Conservation (phyloP, 2,113 vertebrate genomes). For the Syngnathus floridae region DNA sequence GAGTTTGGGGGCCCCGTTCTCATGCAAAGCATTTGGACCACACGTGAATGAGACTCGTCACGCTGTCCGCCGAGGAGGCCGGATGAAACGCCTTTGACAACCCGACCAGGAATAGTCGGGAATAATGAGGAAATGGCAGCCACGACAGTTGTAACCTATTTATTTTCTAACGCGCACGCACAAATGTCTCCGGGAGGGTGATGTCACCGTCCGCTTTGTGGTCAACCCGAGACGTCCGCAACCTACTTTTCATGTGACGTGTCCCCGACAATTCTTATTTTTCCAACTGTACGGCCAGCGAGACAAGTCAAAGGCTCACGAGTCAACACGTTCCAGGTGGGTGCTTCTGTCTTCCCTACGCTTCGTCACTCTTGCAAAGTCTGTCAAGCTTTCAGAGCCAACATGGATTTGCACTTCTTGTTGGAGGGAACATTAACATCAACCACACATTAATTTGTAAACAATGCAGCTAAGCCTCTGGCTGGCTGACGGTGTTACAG, state of each 20-base stretch:
- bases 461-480: too few relatives aligned
- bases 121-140: conserved; percentile 68
- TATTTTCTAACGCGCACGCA: conserved; percentile 30
- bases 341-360: conserved; percentile 43
- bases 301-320: neutral
- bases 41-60: conserved; percentile 73
- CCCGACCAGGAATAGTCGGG: conserved; percentile 66
- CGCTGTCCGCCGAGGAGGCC: conserved; percentile 56
- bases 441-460: too few relatives aligned
- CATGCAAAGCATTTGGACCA: conserved; percentile 71
- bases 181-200: neutral
- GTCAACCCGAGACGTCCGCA: conserved; percentile 1
- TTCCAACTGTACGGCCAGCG: neutral
- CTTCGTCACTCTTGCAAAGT: neutral
- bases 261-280: neutral
- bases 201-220: conserved; percentile 5
- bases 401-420: too few relatives aligned
- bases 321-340: conserved; percentile 12
- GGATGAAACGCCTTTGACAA: conserved; percentile 67
- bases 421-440: neutral
- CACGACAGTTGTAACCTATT: conserved; percentile 54
- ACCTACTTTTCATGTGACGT: neutral
- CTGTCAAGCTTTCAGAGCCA: neutral
- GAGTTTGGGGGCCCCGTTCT: conserved; percentile 71
- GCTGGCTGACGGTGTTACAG: too few relatives aligned